phyloP scores from a whole-genome alignment of 1,140 invertebrate species.

The Chironomus tepperi region DNA sequence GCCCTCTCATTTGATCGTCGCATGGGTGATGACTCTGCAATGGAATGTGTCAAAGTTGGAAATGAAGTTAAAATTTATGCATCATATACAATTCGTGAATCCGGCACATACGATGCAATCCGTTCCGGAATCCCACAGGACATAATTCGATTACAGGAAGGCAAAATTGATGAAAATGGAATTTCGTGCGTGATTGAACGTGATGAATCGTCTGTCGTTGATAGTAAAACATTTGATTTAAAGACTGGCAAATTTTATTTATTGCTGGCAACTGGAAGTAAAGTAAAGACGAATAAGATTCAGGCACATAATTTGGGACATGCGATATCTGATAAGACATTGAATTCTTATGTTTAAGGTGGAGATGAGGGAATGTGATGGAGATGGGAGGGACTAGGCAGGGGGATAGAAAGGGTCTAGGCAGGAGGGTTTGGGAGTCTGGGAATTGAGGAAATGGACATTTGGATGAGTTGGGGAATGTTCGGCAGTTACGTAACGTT shows the following conservation, averaged over 20 bases:
- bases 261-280: background rate
- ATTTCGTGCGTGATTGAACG: background rate
- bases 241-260: background rate
- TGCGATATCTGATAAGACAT: background rate
- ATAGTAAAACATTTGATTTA: background rate
- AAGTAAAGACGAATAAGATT: background rate
- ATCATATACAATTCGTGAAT: background rate
- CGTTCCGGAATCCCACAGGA: background rate
- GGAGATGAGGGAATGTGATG: no score
- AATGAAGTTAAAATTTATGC: conserved; percentile 14
- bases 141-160: background rate
- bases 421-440: no score
- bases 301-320: background rate
- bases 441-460: no score
- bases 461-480: no score
- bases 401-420: no score
- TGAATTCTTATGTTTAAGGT: background rate
- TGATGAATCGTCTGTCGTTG: background rate
- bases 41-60: conserved; percentile 16
- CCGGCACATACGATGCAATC: background rate
- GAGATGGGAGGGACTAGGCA: no score
- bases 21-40: conserved; percentile 18
- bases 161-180: background rate
- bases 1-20: conserved; percentile 5
- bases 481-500: no score